Percentiles rank a stretch among this genome's conserved stretches.
Conservation (phyloP, 2,797 vertebrate species). For the Champsocephalus gunnari region DNA sequence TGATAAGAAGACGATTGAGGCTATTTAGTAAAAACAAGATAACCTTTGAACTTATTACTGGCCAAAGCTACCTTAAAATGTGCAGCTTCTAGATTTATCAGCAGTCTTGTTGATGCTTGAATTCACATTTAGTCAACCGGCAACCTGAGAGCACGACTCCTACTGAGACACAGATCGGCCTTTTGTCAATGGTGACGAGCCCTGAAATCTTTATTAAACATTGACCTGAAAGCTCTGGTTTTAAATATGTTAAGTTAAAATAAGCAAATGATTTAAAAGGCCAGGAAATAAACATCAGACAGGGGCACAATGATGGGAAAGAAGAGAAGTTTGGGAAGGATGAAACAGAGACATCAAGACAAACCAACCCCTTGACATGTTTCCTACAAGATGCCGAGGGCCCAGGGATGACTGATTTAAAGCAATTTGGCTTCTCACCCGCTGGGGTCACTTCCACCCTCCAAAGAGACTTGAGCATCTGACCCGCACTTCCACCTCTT, state of each 20-base stretch:
- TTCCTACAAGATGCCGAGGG: conserved; percentile 51
- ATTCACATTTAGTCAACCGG: neutral
- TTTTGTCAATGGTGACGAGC: conserved; percentile 24
- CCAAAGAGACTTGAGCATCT: conserved; percentile 24
- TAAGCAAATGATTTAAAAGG: conserved; percentile 29
- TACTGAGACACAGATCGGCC: conserved; percentile 9
- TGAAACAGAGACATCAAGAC: conserved; percentile 41
- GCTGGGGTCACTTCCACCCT: conserved; percentile 48
- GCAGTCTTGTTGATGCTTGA: neutral
- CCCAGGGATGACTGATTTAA: conserved; percentile 27
- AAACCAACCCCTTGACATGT: conserved; percentile 36
- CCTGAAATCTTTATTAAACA: neutral
- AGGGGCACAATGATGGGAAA: conserved; percentile 3
- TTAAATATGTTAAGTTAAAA: conserved; percentile 32
- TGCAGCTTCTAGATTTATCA: conserved; percentile 4
- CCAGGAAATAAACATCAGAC: neutral
- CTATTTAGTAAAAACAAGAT: neutral
- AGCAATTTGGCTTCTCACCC: conserved; percentile 30
- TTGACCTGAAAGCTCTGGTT: conserved; percentile 23
- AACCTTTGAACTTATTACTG: neutral
- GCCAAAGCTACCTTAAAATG: neutral
- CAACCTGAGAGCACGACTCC: neutral
- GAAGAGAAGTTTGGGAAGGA: conserved; percentile 32
- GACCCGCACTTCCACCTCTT: conserved; percentile 26
- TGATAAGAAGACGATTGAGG: neutral